Base-by-base conservation (phyloP, 2,888 invertebrate genomes). In the Dolichopus griseipennis region DNA sequence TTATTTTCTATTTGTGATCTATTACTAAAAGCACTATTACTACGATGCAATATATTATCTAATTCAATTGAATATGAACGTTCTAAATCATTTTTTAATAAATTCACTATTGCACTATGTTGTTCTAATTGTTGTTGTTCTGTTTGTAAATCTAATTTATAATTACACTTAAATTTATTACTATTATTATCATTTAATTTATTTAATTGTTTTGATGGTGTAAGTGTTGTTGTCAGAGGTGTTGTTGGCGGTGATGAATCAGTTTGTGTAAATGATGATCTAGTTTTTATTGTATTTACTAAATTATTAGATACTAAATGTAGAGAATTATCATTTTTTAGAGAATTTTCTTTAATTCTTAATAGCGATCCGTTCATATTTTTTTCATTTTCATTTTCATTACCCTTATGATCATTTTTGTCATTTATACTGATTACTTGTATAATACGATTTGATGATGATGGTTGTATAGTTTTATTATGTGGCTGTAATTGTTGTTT, bases 41-140 rank as follows among this genome's bases (percentile, higher is more conserved):
- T 61, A 61, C 69, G 66, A 68, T 71, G 68, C 18, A 71, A 62
- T 33, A 71, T 71, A 52, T 70, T 71, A 65, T 71, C 68, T 65
- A 61, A 67, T 68, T 70, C 68, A 15, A 71, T 71, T 41, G 71
- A 66, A 65, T 68, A 52, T 52, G 18, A 52, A 68, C 1, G 69
- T 67, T 64, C 20, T 52, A 18, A 52, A 52, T 52, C 52, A 18
- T 52, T 52, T 52, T 52, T 52, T 18, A 52, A n/a, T 18, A 52
- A 52, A 12, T 52, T 52, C 4, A 52, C 52, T 18, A 52, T 52
- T 18, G 18, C 15, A 18, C 6, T 18, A 52, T 52, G 52, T 18
- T 52, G 52, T 52, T 52, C 52, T 12, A n/a, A 6, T 52, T 52
- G 52, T 18, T 52, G n/a, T 52, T 52, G 18, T 52, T 52, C 12